Evolutionary conservation across 1,140 invertebrate genomes (phyloP), one percentile per base, ranked within the genome.

Genomic region (Triops longicaudatus): DNA sequence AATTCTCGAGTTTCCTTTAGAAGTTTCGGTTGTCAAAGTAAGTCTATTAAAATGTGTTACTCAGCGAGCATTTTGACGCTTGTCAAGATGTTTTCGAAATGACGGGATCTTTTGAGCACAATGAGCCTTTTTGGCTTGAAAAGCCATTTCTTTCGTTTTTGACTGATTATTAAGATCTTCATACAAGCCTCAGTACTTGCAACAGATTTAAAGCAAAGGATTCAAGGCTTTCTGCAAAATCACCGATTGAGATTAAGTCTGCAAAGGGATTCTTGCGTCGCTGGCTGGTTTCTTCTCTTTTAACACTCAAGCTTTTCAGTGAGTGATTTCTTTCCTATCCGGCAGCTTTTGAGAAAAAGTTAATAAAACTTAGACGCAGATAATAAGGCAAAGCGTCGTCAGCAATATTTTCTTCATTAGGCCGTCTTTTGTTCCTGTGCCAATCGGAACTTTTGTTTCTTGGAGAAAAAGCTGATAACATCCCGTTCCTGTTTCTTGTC

Each of bases 401-500:
- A 63, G 50, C 50, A 63, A 63, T 63, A 63, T 63, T 63, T 63
- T 63, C 50, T 63, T 63, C 50, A 63, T 63, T 63, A 63, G 50
- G 50, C 50, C 22, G 50, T 22, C 50, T 22, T 63, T 63, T 63
- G 50, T 63, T 22, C 50, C 22, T 17, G 50, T 63, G 50, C 50
- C 50, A 63, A 63, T 63, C 6, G 50, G 22, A 14, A 9, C 14
- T 63, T 63, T 63, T 9, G 10, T 63, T 63, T 14, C 17, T 14
- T 14, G 17, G 0, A 37, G 31, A 37, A 37, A 14, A 63, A 22
- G 50, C 50, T 22, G 50, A 63, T 63, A 63, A 63, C 50, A 63
- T 63, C 50, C 22, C 50, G 43, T 6, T 17, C 7, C 9, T 63
- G 17, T 63, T 22, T 22, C 22, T 63, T 22, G 1, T 63, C 22